Percentiles rank a stretch among this genome's conserved stretches.
Evolutionary conservation across 2,113 vertebrate genomes (phyloP).

Genomic region (Tor tambroides): DNA sequence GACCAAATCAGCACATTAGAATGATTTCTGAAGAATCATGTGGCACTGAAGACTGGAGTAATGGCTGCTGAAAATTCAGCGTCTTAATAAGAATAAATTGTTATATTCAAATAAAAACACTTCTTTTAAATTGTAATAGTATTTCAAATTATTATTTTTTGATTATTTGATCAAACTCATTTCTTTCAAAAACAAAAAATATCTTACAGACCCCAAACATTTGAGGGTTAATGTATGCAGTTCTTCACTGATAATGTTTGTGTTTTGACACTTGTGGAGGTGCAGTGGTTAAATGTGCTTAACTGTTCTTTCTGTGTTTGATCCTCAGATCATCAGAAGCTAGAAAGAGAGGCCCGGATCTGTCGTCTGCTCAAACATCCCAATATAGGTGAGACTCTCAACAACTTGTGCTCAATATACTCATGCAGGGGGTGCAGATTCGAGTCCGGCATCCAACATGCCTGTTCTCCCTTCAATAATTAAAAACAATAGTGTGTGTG

Average conservation of each 20-base stretch:
- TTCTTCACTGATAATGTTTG: not conserved
- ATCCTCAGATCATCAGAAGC: slow-evolving; percentile 44
- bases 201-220: not conserved
- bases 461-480: not conserved
- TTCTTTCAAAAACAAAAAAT: not conserved
- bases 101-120: not conserved
- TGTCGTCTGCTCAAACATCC: slow-evolving; percentile 36
- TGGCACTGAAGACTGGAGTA: not conserved
- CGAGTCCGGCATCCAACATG: not conserved
- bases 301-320: not conserved
- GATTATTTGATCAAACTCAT: not conserved
- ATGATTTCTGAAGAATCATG: not conserved
- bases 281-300: not conserved
- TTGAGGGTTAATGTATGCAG: not conserved
- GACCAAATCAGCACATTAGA: not conserved
- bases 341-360: slow-evolving; percentile 44
- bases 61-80: not conserved
- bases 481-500: not conserved
- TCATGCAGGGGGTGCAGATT: not conserved
- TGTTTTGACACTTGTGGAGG: not conserved
- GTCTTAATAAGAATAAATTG: not conserved
- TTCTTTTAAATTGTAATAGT: not conserved
- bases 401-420: not conserved
- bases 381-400: slow-evolving; percentile 45
- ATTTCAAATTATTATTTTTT: not conserved